These are phyloP conservation scores for human DNA, from an alignment of 2,113 vertebrate genomes.

Conservation along the genomic window DNA sequence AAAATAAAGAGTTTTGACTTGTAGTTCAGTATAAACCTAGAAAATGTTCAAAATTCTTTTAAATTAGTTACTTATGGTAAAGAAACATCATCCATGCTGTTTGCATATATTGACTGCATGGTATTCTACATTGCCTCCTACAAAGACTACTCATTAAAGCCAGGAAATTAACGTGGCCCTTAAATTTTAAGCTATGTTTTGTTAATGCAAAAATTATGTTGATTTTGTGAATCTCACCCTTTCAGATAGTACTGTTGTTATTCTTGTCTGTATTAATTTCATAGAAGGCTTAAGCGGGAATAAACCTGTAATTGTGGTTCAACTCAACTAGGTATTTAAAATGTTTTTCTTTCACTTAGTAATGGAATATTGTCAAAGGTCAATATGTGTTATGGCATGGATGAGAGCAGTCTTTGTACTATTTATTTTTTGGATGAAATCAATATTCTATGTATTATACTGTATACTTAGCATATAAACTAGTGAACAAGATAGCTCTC, in stretches of 20 bases:
- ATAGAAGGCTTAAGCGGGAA: background rate
- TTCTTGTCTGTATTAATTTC: background rate
- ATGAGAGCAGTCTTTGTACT: background rate
- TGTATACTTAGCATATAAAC: background rate
- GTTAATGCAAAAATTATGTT: background rate
- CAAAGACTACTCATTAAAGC: background rate
- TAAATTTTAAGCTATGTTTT: background rate
- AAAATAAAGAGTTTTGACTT: background rate
- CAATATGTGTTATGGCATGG: background rate
- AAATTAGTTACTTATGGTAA: background rate
- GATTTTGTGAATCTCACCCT: background rate
- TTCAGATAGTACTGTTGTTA: background rate
- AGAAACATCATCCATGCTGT: background rate
- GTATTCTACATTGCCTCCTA: background rate
- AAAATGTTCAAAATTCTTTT: background rate
- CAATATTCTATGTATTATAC: background rate
- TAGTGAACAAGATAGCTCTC: background rate
- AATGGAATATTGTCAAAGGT: background rate
- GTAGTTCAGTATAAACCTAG: background rate
- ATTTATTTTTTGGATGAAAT: background rate
- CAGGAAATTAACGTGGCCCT: background rate
- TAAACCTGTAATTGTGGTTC: background rate
- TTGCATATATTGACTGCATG: background rate
- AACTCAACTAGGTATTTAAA: background rate
- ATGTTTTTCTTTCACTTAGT: background rate